Base-by-base conservation (phyloP, 2,888 invertebrate genomes). In the Bellardia pandia region DNA sequence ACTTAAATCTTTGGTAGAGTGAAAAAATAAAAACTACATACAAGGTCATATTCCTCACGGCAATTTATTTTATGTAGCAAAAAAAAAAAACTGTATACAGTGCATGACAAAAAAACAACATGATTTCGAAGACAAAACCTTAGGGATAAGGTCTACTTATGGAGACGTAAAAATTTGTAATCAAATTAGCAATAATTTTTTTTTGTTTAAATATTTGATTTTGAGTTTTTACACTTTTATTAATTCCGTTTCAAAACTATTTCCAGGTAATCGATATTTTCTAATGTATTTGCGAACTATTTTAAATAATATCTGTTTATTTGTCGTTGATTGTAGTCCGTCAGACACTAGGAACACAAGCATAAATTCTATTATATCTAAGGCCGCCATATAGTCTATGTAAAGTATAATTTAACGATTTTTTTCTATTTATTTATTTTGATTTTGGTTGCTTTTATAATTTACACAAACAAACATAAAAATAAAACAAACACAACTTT, bases 21-120 rank as follows among this genome's bases (percentile, higher is more conserved):
- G 40, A 23, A 68, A 68, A 56, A 66, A 78, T 45, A 58, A 77
- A 76, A 78, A 79, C 86, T 80, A 80, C n/a, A 68, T 71, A 64
- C 86, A 86, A 84, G 84, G 84, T 84, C 86, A 77, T 86, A 72
- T 84, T 77, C 74, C 86, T 81, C 80, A 84, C 76, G 76, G 79
- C 84, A 84, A 66, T 84, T 83, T 72, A 68, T 86, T 83, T 66
- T 76, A 33, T 60, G 74, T 86, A 60, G 62, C 40, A 62, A 79
- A 48, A 82, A 74, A 14, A 71, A 76, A 85, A 72, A 42, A 40
- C 42, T 13, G 42, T 75, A 58, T 75, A 72, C 86, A 77, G 81
- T 51, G 42, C 8, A 64, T 2, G 37, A 30, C 58, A 71, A 86
- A 78, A 77, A 78, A 58, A 56, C 2, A 23, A 23, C 23, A 23